These are phyloP conservation scores for Planiliza haematocheilus DNA, from an alignment of 2,113 vertebrate genomes.

Conservation along the genomic window DNA sequence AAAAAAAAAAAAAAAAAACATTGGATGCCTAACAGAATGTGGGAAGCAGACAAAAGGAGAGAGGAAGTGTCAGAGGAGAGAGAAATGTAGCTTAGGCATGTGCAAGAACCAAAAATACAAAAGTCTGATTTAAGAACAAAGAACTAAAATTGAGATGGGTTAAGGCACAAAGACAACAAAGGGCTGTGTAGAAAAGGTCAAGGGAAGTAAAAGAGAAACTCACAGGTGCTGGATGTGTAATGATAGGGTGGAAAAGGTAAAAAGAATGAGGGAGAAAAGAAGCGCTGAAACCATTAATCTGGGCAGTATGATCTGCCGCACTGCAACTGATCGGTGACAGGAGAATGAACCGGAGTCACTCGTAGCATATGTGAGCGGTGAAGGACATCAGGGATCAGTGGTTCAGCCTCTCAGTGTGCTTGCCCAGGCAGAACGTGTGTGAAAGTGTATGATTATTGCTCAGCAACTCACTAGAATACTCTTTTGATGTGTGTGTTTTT, in stretches of 20 bases:
- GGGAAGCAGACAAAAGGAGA: background rate
- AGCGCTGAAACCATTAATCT: background rate
- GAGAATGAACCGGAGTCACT: slow-evolving; percentile 2
- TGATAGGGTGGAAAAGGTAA: background rate
- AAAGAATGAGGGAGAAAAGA: background rate
- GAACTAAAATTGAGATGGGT: background rate
- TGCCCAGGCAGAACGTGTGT: background rate
- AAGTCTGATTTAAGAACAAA: background rate
- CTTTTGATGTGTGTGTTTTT: too few relatives aligned
- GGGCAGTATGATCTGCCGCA: background rate
- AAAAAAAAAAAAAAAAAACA: too few relatives aligned
- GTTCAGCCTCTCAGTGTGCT: slow-evolving; percentile 7
- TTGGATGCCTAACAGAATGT: background rate
- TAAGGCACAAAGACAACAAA: background rate
- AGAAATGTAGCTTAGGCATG: background rate
- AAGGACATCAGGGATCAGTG: slow-evolving; percentile 7
- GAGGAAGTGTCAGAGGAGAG: background rate
- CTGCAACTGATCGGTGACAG: background rate
- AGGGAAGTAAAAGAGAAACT: background rate
- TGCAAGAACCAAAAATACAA: background rate
- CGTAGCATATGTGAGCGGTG: slow-evolving; percentile 4
- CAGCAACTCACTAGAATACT: too few relatives aligned
- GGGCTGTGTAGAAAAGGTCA: background rate
- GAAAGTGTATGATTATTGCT: background rate
- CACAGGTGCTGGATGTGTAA: background rate